Conservation (phyloP, 2,797 vertebrate species). For the Strix occidentalis region DNA sequence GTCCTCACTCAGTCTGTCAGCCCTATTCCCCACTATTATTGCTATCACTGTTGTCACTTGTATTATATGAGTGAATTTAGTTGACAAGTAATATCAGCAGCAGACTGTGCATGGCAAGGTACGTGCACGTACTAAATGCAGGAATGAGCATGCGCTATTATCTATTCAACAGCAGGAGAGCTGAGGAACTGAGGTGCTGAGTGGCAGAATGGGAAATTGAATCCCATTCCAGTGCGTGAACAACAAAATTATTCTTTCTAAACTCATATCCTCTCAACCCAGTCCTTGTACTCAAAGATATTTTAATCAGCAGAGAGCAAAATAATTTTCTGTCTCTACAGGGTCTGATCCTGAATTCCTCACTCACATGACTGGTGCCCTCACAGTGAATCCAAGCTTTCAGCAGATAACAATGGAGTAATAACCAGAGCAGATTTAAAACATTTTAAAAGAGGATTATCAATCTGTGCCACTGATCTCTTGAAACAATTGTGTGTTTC, state of each 20-base stretch:
- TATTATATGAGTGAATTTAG: not conserved
- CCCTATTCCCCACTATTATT: not conserved
- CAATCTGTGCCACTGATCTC: not conserved
- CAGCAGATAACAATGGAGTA: not conserved
- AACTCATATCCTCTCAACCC: not conserved
- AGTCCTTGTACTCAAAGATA: not conserved
- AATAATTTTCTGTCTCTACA: slow-evolving; percentile 4
- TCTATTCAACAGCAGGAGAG: slow-evolving; percentile 9
- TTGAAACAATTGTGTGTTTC: not conserved
- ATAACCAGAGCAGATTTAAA: slow-evolving; percentile 12
- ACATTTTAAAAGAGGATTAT: not conserved
- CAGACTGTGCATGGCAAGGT: not conserved
- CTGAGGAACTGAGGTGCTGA: not conserved
- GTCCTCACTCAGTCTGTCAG: not conserved
- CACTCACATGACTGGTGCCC: not conserved
- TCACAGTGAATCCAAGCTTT: not conserved
- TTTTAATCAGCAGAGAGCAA: slow-evolving; percentile 31
- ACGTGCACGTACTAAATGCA: not conserved
- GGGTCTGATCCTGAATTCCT: not conserved
- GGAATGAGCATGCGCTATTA: slow-evolving; percentile 6
- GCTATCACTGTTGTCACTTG: not conserved
- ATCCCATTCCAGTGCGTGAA: not conserved
- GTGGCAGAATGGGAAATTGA: slow-evolving; percentile 33
- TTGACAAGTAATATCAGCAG: slow-evolving; percentile 3
- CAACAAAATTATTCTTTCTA: slow-evolving; percentile 33